These are phyloP conservation scores for Acheta domesticus DNA, from an alignment of 2,888 invertebrate species.

Conservation along the genomic window DNA sequence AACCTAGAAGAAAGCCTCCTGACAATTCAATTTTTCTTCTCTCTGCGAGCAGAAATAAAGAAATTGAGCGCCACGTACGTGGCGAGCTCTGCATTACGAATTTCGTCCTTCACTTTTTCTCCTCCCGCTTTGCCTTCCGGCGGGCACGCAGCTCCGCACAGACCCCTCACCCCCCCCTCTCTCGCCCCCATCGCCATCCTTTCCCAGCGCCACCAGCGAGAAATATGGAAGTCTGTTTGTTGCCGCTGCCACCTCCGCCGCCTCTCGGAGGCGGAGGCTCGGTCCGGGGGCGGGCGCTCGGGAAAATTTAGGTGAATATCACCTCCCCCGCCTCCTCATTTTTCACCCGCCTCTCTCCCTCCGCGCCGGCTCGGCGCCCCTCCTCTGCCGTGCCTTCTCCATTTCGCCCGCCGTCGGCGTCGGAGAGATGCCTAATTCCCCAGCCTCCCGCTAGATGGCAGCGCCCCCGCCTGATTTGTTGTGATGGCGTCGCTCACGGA, in stretches of 20 bases:
- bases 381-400: neutral
- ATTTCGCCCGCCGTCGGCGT: neutral
- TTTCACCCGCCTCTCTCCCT: neutral
- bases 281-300: neutral
- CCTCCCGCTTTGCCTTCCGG: neutral
- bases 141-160: neutral
- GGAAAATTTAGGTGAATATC: constrained; percentile 18
- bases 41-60: neutral
- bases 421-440: constrained; percentile 7
- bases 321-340: constrained; percentile 6
- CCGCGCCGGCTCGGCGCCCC: neutral
- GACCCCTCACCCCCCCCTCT: neutral
- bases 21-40: constrained; percentile 18
- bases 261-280: neutral
- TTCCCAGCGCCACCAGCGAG: neutral
- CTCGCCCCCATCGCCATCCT: neutral
- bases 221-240: constrained; percentile 18
- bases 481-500: constrained; percentile 6
- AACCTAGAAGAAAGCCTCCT: neutral
- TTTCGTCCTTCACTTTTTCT: constrained; percentile 6
- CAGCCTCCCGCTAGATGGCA: neutral
- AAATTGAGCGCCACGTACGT: constrained; percentile 9
- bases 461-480: neutral
- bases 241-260: neutral
- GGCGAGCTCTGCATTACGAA: neutral